Conservation (phyloP, 2,797 vertebrate species). For the Benthosema pterotum region DNA sequence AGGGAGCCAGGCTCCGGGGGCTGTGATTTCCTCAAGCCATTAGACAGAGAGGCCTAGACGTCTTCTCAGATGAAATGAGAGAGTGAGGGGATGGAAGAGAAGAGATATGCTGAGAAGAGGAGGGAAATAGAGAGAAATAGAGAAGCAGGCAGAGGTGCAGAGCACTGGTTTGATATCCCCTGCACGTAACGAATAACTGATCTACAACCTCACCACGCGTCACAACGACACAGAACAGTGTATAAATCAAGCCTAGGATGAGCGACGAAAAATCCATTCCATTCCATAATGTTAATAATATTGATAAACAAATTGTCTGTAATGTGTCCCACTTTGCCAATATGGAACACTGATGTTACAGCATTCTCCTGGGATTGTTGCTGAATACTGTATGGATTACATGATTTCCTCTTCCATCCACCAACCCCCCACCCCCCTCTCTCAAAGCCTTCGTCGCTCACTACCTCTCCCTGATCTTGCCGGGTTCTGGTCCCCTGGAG, state of each 20-base stretch:
- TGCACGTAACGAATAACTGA: no score
- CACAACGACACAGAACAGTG: no score
- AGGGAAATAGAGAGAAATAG: conserved; percentile 23
- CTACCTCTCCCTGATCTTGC: no score
- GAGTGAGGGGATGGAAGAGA: conserved; percentile 20
- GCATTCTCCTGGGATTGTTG: conserved; percentile 21
- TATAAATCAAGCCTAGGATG: no score
- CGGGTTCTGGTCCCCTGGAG: no score
- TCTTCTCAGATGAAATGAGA: no score
- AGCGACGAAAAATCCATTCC: conserved; percentile 38
- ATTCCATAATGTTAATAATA: conserved; percentile 29
- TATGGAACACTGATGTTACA: conserved; percentile 38
- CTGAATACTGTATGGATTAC: conserved; percentile 58
- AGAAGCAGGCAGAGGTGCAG: conserved; percentile 6
- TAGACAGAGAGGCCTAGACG: not conserved
- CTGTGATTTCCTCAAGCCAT: conserved; percentile 31
- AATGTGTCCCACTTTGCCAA: conserved; percentile 59
- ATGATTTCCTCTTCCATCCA: conserved; percentile 39
- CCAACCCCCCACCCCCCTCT: conserved; percentile 30
- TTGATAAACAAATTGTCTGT: conserved; percentile 55
- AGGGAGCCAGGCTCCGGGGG: conserved; percentile 11
- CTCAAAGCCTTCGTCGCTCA: conserved; percentile 2
- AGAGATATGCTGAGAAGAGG: not conserved
- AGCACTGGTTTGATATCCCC: conserved; percentile 30
- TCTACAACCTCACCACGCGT: no score